Base-by-base conservation (phyloP, 2,113 vertebrate genomes). In the Colius striatus region DNA sequence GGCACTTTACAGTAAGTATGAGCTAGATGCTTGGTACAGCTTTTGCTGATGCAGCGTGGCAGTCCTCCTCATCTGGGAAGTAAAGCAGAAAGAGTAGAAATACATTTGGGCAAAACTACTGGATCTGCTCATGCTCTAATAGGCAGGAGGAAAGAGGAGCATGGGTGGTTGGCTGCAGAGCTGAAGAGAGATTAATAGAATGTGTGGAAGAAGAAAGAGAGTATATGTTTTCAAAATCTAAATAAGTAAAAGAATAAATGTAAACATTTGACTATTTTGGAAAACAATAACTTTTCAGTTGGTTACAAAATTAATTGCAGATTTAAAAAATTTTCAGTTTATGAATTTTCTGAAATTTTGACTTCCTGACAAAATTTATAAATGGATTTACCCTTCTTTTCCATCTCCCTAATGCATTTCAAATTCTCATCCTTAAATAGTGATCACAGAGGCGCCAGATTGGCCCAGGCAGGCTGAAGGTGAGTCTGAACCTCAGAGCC, bases 1-100 rank as follows among this genome's bases (percentile, higher is more conserved):
- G 62, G n/a, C 38, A 9, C n/a, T 65, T 79, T 8, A 19, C 51
- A 70, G 30, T 62, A 22, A 38, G 5, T 10, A 16, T 7, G 34
- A 66, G 51, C 16, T 43, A 17, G 38, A 23, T 7, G 26, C 45
- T 48, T 36, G 61, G 34, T 41, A 10, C 5, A 21, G 68, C 48
- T 2, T 0, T 12, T 23, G 60, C 60, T 62, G 50, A 53, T 68
- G 61, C n/a, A 74, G 54, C 3, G 0, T 22, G 14, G 17, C 38
- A 65, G 43, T 43, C 34, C 8, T 63, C 18, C 25, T 78, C 51
- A 38, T 30, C 30, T 1, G 5, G 45, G 16, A 50, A 30, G 47
- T 50, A 66, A 88, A 70, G 38, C 26, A 34, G 45, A 80, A 91
- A 54, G 45, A 53, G 36, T n/a, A 34, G 47, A 54, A 84, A 65